phyloP scores from a whole-genome alignment of 2,113 vertebrate species.

The Pogona vitticeps region DNA sequence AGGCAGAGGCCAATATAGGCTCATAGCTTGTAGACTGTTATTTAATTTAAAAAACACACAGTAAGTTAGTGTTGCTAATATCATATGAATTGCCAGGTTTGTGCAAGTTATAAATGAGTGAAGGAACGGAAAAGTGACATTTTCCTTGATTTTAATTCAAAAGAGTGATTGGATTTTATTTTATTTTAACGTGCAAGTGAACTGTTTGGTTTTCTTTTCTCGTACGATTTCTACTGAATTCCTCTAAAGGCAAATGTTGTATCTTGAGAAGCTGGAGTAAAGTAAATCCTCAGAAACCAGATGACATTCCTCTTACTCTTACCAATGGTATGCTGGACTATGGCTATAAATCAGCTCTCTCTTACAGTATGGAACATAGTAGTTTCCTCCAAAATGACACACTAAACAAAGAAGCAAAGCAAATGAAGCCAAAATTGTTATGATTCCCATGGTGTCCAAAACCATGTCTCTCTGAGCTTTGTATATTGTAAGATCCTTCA shows the following conservation, averaged over 20 bases:
- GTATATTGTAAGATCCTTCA: background rate
- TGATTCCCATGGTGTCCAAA: background rate
- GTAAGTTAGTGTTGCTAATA: too few species aligned
- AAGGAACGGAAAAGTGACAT: slow-evolving; percentile 13
- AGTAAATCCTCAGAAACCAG: background rate
- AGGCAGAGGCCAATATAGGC: background rate
- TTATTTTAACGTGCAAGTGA: slow-evolving; percentile 25
- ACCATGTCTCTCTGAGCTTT: background rate
- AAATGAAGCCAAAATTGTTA: background rate
- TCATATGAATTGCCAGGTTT: background rate
- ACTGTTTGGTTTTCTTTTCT: too few species aligned
- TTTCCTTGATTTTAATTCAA: slow-evolving; percentile 22
- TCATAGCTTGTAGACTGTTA: background rate
- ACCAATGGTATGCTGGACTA: slow-evolving; percentile 4
- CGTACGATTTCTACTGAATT: background rate
- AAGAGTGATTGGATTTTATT: slow-evolving; percentile 19
- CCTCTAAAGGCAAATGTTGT: slow-evolving; percentile 29
- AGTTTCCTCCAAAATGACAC: background rate
- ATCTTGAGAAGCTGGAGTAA: slow-evolving; percentile 21
- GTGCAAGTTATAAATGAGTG: background rate
- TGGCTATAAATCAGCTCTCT: background rate
- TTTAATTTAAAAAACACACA: background rate
- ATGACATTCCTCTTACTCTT: background rate
- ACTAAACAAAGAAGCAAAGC: background rate
- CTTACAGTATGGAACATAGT: background rate